Percentiles rank a stretch among this genome's conserved stretches.
Conservation (phyloP, 2,888 invertebrate species). For the Tenthredo livida region DNA sequence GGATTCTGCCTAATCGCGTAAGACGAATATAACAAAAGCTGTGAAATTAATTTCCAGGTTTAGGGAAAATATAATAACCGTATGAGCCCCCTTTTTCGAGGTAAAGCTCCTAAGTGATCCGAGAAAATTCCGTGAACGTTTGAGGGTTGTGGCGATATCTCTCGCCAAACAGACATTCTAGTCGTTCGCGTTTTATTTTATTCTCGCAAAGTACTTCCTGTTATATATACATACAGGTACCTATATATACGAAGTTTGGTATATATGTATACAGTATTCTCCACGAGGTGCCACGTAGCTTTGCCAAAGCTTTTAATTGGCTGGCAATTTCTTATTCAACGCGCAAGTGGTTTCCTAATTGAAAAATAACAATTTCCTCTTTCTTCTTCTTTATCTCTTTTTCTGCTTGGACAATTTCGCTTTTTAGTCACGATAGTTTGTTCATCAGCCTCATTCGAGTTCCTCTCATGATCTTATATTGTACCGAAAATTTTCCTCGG, state of each 20-base stretch:
- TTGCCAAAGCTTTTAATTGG: constrained; percentile 37
- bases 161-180: constrained; percentile 13
- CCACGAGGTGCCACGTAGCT: neutral
- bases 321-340: constrained; percentile 33
- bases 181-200: constrained; percentile 1
- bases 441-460: neutral
- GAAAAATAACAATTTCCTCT: constrained; percentile 4
- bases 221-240: no score
- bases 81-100: neutral
- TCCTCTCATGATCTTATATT: neutral
- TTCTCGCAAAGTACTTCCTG: neutral
- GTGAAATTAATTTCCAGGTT: constrained; percentile 6
- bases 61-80: constrained; percentile 8
- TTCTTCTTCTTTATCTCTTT: neutral
- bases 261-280: neutral
- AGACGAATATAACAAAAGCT: neutral
- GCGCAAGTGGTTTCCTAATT: constrained; percentile 3
- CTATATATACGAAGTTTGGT: neutral
- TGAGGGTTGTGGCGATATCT: constrained; percentile 13
- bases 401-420: neutral
- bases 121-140: neutral
- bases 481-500: neutral
- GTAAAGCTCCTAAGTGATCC: neutral
- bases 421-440: neutral
- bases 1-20: neutral